A percentile compares a stretch with the other conserved stretches of the same genome.
Conservation (phyloP, 2,888 invertebrate genomes). For the Scotopteryx bipunctaria region DNA sequence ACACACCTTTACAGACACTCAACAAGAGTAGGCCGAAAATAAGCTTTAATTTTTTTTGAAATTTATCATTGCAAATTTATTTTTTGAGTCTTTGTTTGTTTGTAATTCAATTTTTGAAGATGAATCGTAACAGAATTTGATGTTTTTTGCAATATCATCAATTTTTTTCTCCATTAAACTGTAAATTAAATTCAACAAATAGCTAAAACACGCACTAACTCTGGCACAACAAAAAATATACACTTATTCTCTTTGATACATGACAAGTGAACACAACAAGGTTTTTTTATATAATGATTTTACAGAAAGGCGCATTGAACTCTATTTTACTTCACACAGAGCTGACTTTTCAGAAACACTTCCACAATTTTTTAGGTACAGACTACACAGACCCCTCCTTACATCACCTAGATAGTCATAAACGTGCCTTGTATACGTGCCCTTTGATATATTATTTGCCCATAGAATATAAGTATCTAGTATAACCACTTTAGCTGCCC, state of each 20-base stretch:
- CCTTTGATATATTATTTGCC: conserved; percentile 19
- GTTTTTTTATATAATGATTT: conserved; percentile 24
- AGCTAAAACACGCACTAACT: conserved; percentile 23
- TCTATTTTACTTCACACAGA: conserved; percentile 46
- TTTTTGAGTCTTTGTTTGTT: conserved; percentile 6
- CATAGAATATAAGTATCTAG: conserved; percentile 24
- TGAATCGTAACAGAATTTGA: too few species aligned
- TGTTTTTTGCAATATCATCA: not conserved
- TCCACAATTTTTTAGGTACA: conserved; percentile 54
- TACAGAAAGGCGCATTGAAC: conserved; percentile 38
- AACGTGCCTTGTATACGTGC: conserved; percentile 46
- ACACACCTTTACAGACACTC: conserved; percentile 32
- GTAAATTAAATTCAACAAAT: not conserved
- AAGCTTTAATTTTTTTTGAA: not conserved
- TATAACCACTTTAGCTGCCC: conserved; percentile 35
- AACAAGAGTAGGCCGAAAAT: conserved; percentile 8
- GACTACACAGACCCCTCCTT: conserved; percentile 60
- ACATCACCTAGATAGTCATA: conserved; percentile 56
- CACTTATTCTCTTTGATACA: conserved; percentile 36
- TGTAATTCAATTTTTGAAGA: not conserved
- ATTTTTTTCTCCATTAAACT: not conserved
- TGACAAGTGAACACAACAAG: conserved; percentile 34
- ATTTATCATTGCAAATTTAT: conserved; percentile 1
- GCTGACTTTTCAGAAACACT: conserved; percentile 62
- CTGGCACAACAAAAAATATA: conserved; percentile 25